These are phyloP conservation scores for Drosophila pegasa DNA, from an alignment of 2,888 invertebrate genomes.

Conservation along the genomic window DNA sequence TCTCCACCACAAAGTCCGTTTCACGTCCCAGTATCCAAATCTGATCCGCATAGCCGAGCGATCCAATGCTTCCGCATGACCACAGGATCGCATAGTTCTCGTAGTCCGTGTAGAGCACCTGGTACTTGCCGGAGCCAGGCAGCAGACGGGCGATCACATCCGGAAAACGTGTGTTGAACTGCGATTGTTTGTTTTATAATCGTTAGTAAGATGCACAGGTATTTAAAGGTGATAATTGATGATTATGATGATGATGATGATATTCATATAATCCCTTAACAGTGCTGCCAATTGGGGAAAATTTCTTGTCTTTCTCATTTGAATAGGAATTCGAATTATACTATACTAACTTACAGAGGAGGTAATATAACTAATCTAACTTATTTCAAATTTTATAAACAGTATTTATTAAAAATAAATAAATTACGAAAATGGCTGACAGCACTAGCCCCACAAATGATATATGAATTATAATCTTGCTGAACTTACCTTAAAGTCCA, in stretches of 20 bases:
- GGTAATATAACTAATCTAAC: neutral
- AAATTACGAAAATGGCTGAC: too few species aligned
- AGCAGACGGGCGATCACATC: slow-evolving; percentile 88
- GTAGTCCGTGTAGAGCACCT: slow-evolving; percentile 90
- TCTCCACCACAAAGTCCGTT: slow-evolving; percentile 88
- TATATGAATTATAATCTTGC: neutral
- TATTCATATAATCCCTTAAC: neutral
- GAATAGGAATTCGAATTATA: neutral
- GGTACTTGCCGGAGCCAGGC: slow-evolving; percentile 90
- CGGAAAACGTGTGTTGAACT: slow-evolving; percentile 88
- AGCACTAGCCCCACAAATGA: neutral
- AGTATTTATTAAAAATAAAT: too few species aligned
- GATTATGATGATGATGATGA: neutral
- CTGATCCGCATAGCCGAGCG: slow-evolving; percentile 87
- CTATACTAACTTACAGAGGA: neutral
- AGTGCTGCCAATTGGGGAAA: neutral
- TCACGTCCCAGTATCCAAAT: slow-evolving; percentile 90
- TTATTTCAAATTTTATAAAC: too few species aligned
- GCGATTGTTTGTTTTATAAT: neutral
- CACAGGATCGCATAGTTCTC: slow-evolving; percentile 89
- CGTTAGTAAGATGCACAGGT: neutral
- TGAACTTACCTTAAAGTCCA: slow-evolving; percentile 84
- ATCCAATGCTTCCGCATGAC: slow-evolving; percentile 89
- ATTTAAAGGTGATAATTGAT: neutral
- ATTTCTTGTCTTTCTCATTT: neutral